phyloP scores from a whole-genome alignment of 2,113 vertebrate genomes.

The Dipodomys stephensi region DNA sequence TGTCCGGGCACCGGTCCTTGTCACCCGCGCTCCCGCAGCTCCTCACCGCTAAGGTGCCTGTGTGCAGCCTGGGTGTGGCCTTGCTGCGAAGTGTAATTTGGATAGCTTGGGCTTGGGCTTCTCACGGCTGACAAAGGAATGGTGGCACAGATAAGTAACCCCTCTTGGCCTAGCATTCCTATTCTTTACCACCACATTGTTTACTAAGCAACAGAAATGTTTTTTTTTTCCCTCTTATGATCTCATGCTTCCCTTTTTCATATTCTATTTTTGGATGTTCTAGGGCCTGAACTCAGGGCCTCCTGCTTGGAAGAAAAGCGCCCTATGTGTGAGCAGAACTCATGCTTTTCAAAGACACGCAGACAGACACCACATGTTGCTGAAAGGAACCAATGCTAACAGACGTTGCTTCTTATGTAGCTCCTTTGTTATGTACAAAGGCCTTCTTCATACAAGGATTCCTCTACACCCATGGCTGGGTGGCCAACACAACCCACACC shows the following conservation, averaged over 20 bases:
- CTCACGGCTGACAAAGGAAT: neutral
- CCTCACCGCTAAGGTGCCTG: too few species aligned
- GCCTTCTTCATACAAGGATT: neutral
- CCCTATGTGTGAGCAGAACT: too few species aligned
- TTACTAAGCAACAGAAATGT: neutral
- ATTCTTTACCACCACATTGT: neutral
- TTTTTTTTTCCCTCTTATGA: neutral
- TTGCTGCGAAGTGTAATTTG: too few species aligned
- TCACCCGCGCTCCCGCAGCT: fast-evolving
- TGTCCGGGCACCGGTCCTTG: fast-evolving
- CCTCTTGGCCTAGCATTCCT: neutral
- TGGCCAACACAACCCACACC: neutral
- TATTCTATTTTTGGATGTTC: neutral
- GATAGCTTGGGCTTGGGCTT: too few species aligned
- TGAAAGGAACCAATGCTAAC: neutral
- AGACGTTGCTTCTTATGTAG: neutral
- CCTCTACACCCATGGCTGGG: neutral
- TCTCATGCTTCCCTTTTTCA: neutral
- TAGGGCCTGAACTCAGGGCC: too few species aligned
- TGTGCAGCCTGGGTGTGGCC: neutral
- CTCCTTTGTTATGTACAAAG: neutral
- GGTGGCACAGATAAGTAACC: neutral
- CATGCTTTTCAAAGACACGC: neutral
- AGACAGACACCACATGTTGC: neutral
- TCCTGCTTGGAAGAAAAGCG: too few species aligned